A percentile compares a stretch with the other conserved stretches of the same genome.
Evolutionary conservation across 2,888 invertebrate genomes (phyloP).

Genomic region (Drepana falcataria): DNA sequence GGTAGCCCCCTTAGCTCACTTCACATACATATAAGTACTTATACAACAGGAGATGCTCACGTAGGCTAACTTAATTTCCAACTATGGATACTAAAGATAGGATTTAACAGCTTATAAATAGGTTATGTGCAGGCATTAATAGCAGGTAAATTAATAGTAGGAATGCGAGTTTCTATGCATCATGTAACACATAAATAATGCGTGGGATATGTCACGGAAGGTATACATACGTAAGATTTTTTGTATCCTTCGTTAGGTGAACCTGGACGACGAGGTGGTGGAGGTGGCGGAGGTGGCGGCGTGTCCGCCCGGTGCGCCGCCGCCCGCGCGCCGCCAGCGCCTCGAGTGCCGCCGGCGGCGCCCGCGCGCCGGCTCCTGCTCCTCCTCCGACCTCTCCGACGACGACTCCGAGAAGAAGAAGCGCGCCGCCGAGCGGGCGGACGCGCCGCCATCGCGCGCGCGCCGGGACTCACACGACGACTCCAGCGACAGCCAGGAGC

Average conservation of each 20-base stretch:
- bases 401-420: conserved; percentile 93
- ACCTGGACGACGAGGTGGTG: conserved; percentile 50
- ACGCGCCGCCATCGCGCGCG: conserved; percentile 79
- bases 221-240: no score
- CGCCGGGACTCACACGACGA: conserved; percentile 91
- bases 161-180: no score
- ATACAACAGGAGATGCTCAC: no score
- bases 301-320: conserved; percentile 27
- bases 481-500: conserved; percentile 91
- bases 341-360: conserved; percentile 59
- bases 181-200: no score
- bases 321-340: conserved; percentile 54
- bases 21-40: no score
- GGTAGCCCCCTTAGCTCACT: conserved; percentile 25
- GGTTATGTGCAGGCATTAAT: no score
- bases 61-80: no score
- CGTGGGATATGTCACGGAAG: no score
- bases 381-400: conserved; percentile 96
- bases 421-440: conserved; percentile 82
- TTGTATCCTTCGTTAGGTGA: conserved; percentile 26
- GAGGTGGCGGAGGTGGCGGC: conserved; percentile 12
- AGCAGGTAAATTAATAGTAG: no score
- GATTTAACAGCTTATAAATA: no score
- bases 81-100: no score
- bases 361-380: conserved; percentile 86